A percentile compares a stretch with the other conserved stretches of the same genome.
Evolutionary conservation across 2,797 vertebrate species (phyloP).

Genomic region (Macrochelys suwanniensis): DNA sequence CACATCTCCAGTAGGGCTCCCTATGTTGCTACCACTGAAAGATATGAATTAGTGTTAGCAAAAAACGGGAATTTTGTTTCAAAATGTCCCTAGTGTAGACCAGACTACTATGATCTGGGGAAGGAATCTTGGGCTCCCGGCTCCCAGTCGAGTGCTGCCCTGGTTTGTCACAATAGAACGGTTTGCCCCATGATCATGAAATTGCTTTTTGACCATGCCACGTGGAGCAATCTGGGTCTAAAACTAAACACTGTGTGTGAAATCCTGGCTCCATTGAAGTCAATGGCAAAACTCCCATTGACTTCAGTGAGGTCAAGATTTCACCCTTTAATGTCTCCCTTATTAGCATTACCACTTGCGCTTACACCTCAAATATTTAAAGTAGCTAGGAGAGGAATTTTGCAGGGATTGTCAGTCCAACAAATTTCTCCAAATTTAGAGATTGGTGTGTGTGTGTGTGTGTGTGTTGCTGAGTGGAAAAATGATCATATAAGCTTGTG

Average conservation of each 20-base stretch:
- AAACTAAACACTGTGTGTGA: not conserved
- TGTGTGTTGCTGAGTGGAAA: not conserved
- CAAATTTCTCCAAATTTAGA: not conserved
- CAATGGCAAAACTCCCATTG: not conserved
- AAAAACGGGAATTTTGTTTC: accelerated
- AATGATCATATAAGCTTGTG: not conserved
- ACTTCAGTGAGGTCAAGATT: not conserved
- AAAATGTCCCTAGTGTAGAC: not conserved
- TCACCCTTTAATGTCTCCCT: not conserved
- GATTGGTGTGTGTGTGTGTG: accelerated
- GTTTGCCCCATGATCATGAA: not conserved
- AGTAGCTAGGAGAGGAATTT: not conserved
- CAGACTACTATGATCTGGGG: not conserved
- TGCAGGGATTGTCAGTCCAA: not conserved
- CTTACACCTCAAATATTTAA: not conserved
- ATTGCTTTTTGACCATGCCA: accelerated
- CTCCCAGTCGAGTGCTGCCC: accelerated
- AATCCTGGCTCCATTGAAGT: constrained; percentile 8
- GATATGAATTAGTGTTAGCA: not conserved
- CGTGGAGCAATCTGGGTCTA: not conserved
- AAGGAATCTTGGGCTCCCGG: not conserved
- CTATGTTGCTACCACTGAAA: not conserved
- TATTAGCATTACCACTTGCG: not conserved
- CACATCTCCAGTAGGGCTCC: not conserved
- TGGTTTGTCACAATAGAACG: not conserved